Evolutionary conservation across 2,888 invertebrate genomes (phyloP).

Genomic region (Ormyrus labotus): DNA sequence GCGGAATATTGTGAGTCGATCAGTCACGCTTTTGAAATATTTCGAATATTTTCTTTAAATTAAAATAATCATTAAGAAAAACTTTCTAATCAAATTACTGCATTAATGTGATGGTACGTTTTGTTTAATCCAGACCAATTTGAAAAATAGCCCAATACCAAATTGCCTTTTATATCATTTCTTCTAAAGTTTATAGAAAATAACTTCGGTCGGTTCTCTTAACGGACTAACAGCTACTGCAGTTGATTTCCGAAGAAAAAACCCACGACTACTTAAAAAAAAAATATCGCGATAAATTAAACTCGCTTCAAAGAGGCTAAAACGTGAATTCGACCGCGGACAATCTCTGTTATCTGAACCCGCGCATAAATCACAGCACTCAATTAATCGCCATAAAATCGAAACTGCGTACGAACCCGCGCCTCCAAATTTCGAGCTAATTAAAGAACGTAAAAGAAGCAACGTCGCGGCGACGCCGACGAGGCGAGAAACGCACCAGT

Average conservation of each 20-base stretch:
- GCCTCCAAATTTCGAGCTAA: conserved; percentile 7
- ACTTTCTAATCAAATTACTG: no score
- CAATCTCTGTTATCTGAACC: conserved; percentile 1
- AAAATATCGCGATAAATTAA: conserved; percentile 5
- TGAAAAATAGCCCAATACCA: no score
- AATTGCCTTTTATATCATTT: no score
- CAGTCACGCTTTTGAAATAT: neutral
- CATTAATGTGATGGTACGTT: no score
- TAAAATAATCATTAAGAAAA: no score
- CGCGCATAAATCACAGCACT: conserved; percentile 43
- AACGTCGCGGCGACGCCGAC: neutral
- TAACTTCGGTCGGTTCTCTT: no score
- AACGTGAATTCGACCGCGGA: neutral
- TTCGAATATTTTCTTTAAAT: no score
- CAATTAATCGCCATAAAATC: conserved; percentile 52
- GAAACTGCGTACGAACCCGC: conserved; percentile 30
- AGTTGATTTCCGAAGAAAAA: no score
- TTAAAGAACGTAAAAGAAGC: conserved; percentile 19
- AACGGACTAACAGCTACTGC: no score
- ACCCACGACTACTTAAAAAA: neutral
- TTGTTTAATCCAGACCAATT: no score
- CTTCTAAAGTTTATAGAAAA: no score
- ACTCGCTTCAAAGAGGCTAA: neutral
- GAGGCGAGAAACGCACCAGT: neutral
- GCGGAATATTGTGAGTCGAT: conserved; percentile 59